Base-by-base conservation (phyloP, 1,140 invertebrate species). In the Zophobas atratus region DNA sequence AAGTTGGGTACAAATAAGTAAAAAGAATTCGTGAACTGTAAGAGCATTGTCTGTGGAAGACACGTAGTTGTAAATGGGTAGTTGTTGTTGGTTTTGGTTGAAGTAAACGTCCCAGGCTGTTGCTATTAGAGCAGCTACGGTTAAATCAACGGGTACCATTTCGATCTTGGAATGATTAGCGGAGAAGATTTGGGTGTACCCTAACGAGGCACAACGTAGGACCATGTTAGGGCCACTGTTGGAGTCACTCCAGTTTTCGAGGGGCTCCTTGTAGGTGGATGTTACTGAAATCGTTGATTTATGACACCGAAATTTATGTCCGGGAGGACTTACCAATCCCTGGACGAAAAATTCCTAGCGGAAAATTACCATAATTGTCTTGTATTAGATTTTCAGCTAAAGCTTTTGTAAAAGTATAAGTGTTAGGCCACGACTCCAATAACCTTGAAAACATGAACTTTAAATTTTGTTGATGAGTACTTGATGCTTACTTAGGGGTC, bases 171-270 rank as follows among this genome's bases (percentile, higher is more conserved):
- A 89, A 2, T 51, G 49, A 60, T 91, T 86, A 75, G 92, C 93
- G 51, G 92, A 88, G 78, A 96, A 86, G 0, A 91, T 91, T 36
- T 92, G 89, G 0, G 96, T 82, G 6, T 96, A 87, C 46, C 95
- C 95, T 73, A 93, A 89, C 20, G 87, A 89, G 72, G 83, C 78
- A 2, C 82, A 84, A 0, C 77, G 77, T 70, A 53, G 35, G 34
- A 76, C 75, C 1, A 92, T 95, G 73, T 93, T 95, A 1, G 96
- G 94, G 46, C 95, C 96, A 85, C 97, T 97, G 83, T 95, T 89
- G 83, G 97, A 97, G 85, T 98, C 96, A 46, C 96, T 95, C 94
- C 95, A 96, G 4, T 93, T 93, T 34, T 87, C 83, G 0, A 90
- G 84, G 0, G 92, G 91, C 79, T 96, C 95, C 60, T 92, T 90